phyloP scores from a whole-genome alignment of 2,888 invertebrate genomes.

The Lepidochitona cinerea region DNA sequence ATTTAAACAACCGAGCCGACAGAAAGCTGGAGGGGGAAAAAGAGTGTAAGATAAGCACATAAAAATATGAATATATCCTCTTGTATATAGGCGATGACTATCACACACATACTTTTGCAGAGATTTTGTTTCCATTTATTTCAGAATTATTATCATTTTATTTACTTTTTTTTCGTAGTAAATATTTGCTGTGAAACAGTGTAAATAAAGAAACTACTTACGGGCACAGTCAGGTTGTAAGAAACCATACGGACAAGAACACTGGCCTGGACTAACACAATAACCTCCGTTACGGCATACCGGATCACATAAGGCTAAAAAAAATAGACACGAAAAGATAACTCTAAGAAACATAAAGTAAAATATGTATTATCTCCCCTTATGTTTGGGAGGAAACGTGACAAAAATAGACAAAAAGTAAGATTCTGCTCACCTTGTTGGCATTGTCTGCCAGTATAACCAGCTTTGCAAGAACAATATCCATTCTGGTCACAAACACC shows the following conservation, averaged over 20 bases:
- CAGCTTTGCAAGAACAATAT: conserved; percentile 44
- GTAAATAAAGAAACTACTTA: too few species aligned
- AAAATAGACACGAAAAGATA: conserved; percentile 21
- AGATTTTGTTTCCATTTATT: too few species aligned
- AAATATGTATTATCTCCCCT: neutral
- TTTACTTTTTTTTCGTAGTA: too few species aligned
- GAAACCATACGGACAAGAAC: conserved; percentile 79
- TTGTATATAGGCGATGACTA: too few species aligned
- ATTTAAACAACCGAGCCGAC: conserved; percentile 90
- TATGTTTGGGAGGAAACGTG: too few species aligned
- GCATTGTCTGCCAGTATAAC: conserved; percentile 47
- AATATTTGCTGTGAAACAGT: too few species aligned
- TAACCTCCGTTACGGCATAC: conserved; percentile 85
- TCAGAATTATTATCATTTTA: too few species aligned
- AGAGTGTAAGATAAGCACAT: too few species aligned
- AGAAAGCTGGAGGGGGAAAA: too few species aligned
- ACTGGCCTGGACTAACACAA: conserved; percentile 84
- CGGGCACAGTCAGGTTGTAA: conserved; percentile 56
- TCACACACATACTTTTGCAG: too few species aligned
- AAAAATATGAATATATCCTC: too few species aligned
- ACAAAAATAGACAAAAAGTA: too few species aligned
- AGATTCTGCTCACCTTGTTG: conserved; percentile 43
- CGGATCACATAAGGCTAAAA: conserved; percentile 83
- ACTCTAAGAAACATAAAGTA: neutral
- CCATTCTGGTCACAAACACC: conserved; percentile 44